A percentile compares a stretch with the other conserved stretches of the same genome.
phyloP scores from a whole-genome alignment of 2,113 vertebrate species.

The Myrmecophaga tridactyla region DNA sequence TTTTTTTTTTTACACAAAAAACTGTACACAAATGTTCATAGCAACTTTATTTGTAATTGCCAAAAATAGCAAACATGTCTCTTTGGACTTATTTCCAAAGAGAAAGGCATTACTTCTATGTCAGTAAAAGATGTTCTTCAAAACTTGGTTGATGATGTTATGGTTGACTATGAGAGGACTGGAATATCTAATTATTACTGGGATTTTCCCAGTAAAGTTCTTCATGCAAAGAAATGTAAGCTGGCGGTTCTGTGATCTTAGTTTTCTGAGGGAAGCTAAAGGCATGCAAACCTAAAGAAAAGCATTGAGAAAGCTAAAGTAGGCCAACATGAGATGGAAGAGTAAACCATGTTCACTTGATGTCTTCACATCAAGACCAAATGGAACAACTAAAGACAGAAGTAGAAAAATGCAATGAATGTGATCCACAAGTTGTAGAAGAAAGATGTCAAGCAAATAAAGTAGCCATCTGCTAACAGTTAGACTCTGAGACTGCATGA shows the following conservation, averaged over 20 bases:
- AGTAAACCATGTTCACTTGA: no score
- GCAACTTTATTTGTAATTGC: background rate
- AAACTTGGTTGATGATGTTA: conserved; percentile 96
- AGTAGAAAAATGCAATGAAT: no score
- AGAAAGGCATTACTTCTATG: no score
- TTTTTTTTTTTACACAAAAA: background rate
- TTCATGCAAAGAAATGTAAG: conserved; percentile 89
- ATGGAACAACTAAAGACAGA: no score
- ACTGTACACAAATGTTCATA: background rate
- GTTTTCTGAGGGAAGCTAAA: conserved; percentile 88
- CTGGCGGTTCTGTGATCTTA: conserved; percentile 85
- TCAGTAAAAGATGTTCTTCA: conserved; percentile 97
- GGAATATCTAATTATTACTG: conserved; percentile 99
- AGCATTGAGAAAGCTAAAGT: conserved; percentile 89
- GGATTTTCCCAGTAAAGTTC: conserved; percentile 98
- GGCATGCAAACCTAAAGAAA: conserved; percentile 84
- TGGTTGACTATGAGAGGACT: conserved; percentile 96
- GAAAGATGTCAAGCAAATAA: no score
- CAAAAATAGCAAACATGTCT: background rate
- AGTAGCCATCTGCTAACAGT: no score
- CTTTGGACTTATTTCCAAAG: no score
- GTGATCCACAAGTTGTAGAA: no score
- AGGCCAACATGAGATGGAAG: conserved; percentile 93
- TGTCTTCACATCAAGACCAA: no score
- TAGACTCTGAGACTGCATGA: no score